phyloP scores from a whole-genome alignment of 2,888 invertebrate genomes.

The Brachynemurus nebulosus region DNA sequence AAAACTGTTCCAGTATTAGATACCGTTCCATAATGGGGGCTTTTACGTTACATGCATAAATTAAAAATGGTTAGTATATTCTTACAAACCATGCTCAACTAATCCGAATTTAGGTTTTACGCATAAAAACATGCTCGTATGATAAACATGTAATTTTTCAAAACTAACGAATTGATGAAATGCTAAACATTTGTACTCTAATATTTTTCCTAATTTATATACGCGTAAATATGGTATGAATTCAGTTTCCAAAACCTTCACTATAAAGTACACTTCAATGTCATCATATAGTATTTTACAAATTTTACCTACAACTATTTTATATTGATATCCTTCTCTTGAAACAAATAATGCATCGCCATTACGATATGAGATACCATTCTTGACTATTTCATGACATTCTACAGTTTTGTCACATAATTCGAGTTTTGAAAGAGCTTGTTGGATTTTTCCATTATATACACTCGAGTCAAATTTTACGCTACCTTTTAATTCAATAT shows the following conservation, averaged over 20 bases:
- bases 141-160: neutral
- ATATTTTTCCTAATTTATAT: neutral
- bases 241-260: neutral
- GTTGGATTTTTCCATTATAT: neutral
- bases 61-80: neutral
- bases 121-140: neutral
- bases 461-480: neutral
- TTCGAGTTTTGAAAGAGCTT: neutral
- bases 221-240: neutral
- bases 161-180: neutral
- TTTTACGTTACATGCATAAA: too few relatives aligned
- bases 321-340: neutral
- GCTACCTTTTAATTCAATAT: neutral
- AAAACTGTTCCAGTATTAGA: too few relatives aligned
- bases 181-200: neutral
- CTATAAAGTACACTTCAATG: neutral
- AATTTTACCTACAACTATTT: slow-evolving; percentile 1
- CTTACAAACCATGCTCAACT: neutral
- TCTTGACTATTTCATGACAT: neutral
- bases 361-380: neutral
- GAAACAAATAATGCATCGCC: neutral
- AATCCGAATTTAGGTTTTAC: neutral
- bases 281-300: neutral
- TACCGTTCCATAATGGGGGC: too few relatives aligned
- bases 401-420: neutral